A percentile compares a stretch with the other conserved stretches of the same genome.
These are phyloP conservation scores for Vultur gryphus DNA, from an alignment of 2,797 vertebrate species.

Conservation along the genomic window DNA sequence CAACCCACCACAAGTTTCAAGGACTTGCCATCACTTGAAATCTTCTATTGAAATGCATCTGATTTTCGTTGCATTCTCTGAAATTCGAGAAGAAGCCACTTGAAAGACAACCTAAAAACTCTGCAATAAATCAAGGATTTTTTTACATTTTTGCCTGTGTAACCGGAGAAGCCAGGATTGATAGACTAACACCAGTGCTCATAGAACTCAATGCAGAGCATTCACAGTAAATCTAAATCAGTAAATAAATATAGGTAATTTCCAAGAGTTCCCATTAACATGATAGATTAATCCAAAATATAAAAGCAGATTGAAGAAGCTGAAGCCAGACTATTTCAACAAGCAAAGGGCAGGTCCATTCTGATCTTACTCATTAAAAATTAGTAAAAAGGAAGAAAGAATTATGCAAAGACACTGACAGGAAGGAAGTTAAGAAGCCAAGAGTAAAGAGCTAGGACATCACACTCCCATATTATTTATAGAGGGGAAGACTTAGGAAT, in stretches of 20 bases:
- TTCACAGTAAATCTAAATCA: background rate
- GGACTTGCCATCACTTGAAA: background rate
- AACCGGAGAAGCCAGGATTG: background rate
- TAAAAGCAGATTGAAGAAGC: background rate
- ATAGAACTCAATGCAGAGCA: background rate
- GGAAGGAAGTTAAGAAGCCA: background rate
- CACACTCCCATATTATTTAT: background rate
- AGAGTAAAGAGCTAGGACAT: background rate
- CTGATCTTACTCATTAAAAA: background rate
- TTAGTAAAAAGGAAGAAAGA: background rate
- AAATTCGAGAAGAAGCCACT: background rate
- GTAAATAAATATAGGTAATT: background rate
- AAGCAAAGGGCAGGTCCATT: background rate
- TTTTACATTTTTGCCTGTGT: background rate
- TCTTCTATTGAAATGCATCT: background rate
- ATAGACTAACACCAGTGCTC: background rate
- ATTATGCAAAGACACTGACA: background rate
- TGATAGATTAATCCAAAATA: background rate
- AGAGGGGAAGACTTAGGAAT: background rate
- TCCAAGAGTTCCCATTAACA: background rate
- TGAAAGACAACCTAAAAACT: background rate
- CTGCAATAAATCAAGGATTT: background rate
- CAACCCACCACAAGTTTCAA: background rate
- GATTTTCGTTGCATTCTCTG: background rate
- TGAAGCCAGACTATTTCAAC: background rate